Conservation (phyloP, 1,140 invertebrate species). For the Pseudomyrmex dendroicus region DNA sequence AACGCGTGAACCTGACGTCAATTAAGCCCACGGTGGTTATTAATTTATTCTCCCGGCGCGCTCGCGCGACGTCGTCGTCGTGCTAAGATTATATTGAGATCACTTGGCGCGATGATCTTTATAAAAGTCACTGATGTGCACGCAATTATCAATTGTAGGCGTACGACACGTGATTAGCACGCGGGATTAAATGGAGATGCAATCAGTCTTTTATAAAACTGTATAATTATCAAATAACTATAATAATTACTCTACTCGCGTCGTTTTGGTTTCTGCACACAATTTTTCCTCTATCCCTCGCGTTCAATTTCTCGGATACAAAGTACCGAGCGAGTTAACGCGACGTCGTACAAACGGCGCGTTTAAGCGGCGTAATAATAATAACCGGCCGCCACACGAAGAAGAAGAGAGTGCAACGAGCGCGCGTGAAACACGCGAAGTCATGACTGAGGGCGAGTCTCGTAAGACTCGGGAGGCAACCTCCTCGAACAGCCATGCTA, state of each 20-base stretch:
- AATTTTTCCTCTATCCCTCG: not conserved
- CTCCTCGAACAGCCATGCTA: constrained; percentile 63
- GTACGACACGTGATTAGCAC: not conserved
- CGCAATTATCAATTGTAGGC: not conserved
- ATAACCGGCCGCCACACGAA: constrained; percentile 34
- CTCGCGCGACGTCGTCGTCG: constrained; percentile 41
- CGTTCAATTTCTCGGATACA: constrained; percentile 42
- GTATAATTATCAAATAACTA: not conserved
- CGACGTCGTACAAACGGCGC: constrained; percentile 63
- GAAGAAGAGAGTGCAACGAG: constrained; percentile 48
- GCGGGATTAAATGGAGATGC: not conserved
- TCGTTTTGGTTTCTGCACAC: too few species aligned
- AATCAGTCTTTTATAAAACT: not conserved
- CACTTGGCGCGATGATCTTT: constrained; percentile 17
- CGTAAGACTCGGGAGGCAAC: constrained; percentile 62
- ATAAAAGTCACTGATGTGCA: not conserved
- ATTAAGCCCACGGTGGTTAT: constrained; percentile 52
- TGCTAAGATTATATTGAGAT: constrained; percentile 45
- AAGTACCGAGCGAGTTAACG: constrained; percentile 45
- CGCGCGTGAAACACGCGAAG: constrained; percentile 64
- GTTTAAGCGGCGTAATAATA: constrained; percentile 61
- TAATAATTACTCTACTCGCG: too few species aligned
- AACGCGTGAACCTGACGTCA: constrained; percentile 55
- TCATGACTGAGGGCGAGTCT: constrained; percentile 65
- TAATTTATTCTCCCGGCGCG: constrained; percentile 40